Evolutionary conservation across 2,797 vertebrate species (phyloP).

Genomic region (Hydrocynus forskahlii): DNA sequence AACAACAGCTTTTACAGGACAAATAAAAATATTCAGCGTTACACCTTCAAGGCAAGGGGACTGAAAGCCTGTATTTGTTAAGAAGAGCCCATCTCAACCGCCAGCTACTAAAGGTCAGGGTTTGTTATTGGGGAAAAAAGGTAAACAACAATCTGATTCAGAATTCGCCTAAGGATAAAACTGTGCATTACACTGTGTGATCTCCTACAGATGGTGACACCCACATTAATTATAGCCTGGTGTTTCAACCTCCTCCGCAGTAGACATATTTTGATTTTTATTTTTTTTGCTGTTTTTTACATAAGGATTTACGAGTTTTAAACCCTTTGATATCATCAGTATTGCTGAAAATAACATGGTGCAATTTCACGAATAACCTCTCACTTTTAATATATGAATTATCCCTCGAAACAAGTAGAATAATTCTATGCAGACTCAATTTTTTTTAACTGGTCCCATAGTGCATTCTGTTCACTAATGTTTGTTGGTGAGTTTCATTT

Average conservation of each 20-base stretch:
- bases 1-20: constrained; percentile 45
- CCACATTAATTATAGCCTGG: constrained; percentile 19
- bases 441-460: no score
- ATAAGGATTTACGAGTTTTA: background rate
- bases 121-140: constrained; percentile 43
- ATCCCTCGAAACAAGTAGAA: background rate
- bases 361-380: background rate
- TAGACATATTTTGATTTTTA: background rate
- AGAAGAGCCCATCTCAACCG: constrained; percentile 30
- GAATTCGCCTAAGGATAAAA: constrained; percentile 6
- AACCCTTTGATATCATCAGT: background rate
- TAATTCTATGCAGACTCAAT: background rate
- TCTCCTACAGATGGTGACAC: constrained; percentile 20
- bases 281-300: background rate
- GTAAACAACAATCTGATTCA: constrained; percentile 1
- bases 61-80: constrained; percentile 47
- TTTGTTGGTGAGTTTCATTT: no score
- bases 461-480: no score
- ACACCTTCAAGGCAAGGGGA: constrained; percentile 46
- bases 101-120: constrained; percentile 46
- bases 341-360: background rate
- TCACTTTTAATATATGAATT: no score
- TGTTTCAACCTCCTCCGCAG: background rate
- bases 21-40: constrained; percentile 47
- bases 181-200: constrained; percentile 19